A percentile compares a stretch with the other conserved stretches of the same genome.
These are phyloP conservation scores for Ophion ellenae DNA, from an alignment of 2,888 invertebrate genomes.

Conservation along the genomic window DNA sequence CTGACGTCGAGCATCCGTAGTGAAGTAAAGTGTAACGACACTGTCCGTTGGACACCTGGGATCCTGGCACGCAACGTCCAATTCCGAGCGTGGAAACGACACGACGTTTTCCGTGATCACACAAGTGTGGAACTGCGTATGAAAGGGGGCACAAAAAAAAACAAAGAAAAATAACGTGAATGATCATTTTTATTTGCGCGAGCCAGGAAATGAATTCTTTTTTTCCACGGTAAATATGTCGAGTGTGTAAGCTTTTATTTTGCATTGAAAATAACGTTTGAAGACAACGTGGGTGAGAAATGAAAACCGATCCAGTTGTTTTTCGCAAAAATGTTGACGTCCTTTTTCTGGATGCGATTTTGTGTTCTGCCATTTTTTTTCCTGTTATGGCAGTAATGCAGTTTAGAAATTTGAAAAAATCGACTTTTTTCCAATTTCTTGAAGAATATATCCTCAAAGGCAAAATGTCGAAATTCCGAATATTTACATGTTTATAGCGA, in stretches of 20 bases:
- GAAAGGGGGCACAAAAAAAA: slow-evolving; percentile 23
- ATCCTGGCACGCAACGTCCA: slow-evolving; percentile 93
- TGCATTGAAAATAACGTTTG: too few species aligned
- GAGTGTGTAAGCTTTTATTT: too few species aligned
- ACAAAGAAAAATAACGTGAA: slow-evolving; percentile 8
- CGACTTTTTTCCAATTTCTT: too few species aligned
- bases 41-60: slow-evolving; percentile 92
- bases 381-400: too few species aligned
- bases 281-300: too few species aligned
- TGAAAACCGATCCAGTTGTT: too few species aligned
- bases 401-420: too few species aligned
- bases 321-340: not conserved
- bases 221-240: too few species aligned
- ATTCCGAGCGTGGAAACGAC: slow-evolving; percentile 93
- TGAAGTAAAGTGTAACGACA: slow-evolving; percentile 93
- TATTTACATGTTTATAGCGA: too few species aligned
- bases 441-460: too few species aligned
- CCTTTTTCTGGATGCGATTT: not conserved
- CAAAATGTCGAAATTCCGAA: too few species aligned
- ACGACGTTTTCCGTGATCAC: slow-evolving; percentile 94
- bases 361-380: too few species aligned
- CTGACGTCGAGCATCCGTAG: slow-evolving; percentile 85
- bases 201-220: not conserved
- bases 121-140: slow-evolving; percentile 95
- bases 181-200: not conserved